Base-by-base conservation (phyloP, 2,113 vertebrate species). In the Tetrao urogallus region DNA sequence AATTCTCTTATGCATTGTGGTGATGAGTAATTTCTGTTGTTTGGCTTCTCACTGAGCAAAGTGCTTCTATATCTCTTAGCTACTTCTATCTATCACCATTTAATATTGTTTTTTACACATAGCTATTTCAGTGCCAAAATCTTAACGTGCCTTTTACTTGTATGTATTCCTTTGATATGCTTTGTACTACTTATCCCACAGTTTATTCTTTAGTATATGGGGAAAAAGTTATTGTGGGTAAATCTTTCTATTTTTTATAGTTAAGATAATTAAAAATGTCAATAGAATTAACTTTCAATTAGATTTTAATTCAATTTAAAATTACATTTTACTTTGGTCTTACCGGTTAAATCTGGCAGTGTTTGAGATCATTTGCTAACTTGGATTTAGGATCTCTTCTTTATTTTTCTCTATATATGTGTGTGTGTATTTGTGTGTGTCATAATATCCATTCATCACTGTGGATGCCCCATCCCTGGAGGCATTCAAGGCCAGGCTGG, bases 11-110 rank as follows among this genome's bases (percentile, higher is more conserved):
- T 66, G 47, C 50, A 83, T 61, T 86, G 79, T 8, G 3, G 13
- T 82, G 87, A 71, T 78, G 32, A 89, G 32, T 70, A 40, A 78
- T 83, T 94, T 86, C 57, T 92, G 82, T 70, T 81, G 63, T 81
- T 89, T 57, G 20, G 19, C 43, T 67, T 91, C 65, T 74, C 56
- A 60, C 32, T 52, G 77, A 86, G 48, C 13, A 90, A 88, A 63
- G 61, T 65, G 18, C 24, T 80, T 91, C 60, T 79, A 8, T 63
- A 21, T 67, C 14, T 82, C 45, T 47, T 67, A 71, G 56, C 77
- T 95, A 7, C 76, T 85, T 86, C 40, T 80, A 36, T 76, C 17
- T 79, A 60, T 40, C 50, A 52, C 24, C 8, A 60, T 61, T 86
- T 87, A 81, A 61, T 78, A 67, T 67, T 78, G 52, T 42, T 76